These are phyloP conservation scores for Platycercus adscitus DNA, from an alignment of 2,113 vertebrate genomes.

Conservation along the genomic window DNA sequence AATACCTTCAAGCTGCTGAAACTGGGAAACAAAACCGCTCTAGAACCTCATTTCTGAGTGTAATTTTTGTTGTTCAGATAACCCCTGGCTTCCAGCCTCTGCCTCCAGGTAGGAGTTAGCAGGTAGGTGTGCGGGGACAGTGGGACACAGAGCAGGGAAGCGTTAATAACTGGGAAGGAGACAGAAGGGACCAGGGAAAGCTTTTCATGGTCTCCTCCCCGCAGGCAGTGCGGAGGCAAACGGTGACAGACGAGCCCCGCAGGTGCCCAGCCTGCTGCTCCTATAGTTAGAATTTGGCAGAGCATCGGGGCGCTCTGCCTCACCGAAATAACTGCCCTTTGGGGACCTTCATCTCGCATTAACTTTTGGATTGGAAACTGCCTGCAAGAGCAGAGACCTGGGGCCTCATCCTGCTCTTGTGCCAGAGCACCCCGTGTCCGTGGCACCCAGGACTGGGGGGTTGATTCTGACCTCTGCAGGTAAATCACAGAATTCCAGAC, in stretches of 20 bases:
- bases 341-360: background rate
- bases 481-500: background rate
- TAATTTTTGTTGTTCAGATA: background rate
- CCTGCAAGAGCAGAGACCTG: background rate
- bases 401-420: background rate
- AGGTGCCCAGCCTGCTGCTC: background rate
- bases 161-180: background rate
- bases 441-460: background rate
- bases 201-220: background rate
- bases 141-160: rapidly evolving
- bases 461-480: background rate
- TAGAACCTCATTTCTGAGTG: background rate
- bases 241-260: background rate
- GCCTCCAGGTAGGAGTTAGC: background rate
- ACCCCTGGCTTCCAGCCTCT: background rate
- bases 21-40: background rate
- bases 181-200: background rate
- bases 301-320: background rate
- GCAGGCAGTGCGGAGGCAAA: background rate
- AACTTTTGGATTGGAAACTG: background rate
- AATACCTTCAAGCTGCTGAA: background rate
- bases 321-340: constrained; percentile 49
- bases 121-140: background rate
- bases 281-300: constrained; percentile 65
- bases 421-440: rapidly evolving